Percentiles rank a stretch among this genome's conserved stretches.
phyloP scores from a whole-genome alignment of 2,888 invertebrate genomes.

The Dugesia japonica region DNA sequence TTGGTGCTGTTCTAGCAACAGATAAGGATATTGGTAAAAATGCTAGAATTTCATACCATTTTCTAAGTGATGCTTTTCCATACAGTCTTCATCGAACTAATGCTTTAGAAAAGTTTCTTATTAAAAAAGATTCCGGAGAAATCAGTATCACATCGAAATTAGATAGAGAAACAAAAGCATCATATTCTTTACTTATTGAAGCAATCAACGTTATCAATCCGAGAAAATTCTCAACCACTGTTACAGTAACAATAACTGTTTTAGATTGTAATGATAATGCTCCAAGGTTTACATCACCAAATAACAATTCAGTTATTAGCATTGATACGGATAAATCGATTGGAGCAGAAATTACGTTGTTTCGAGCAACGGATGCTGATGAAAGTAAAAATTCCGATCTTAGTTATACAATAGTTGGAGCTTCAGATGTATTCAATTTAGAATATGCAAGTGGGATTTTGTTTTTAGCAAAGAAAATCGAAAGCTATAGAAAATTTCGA shows the following conservation, averaged over 20 bases:
- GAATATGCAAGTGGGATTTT: not conserved
- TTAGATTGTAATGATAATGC: conserved; percentile 1
- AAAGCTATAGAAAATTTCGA: not conserved
- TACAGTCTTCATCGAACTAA: not conserved
- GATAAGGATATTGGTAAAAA: not conserved
- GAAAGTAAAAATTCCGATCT: not conserved
- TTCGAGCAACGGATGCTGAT: not conserved
- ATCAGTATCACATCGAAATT: not conserved
- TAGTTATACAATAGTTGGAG: not conserved
- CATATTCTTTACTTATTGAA: not conserved
- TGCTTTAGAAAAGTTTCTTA: not conserved
- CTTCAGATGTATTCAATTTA: not conserved
- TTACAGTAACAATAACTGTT: not conserved
- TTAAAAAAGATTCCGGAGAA: conserved; percentile 4
- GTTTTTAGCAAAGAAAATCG: conserved; percentile 6
- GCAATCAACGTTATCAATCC: not conserved
- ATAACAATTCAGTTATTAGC: not conserved
- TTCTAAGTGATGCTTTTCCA: not conserved
- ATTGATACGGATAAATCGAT: not conserved
- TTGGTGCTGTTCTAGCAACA: not conserved
- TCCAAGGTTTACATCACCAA: not conserved
- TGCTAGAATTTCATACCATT: not conserved
- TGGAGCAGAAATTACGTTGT: not conserved
- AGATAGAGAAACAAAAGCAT: not conserved
- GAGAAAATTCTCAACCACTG: not conserved